Base-by-base conservation (phyloP, 1,140 invertebrate species). In the Capitella teleta region DNA sequence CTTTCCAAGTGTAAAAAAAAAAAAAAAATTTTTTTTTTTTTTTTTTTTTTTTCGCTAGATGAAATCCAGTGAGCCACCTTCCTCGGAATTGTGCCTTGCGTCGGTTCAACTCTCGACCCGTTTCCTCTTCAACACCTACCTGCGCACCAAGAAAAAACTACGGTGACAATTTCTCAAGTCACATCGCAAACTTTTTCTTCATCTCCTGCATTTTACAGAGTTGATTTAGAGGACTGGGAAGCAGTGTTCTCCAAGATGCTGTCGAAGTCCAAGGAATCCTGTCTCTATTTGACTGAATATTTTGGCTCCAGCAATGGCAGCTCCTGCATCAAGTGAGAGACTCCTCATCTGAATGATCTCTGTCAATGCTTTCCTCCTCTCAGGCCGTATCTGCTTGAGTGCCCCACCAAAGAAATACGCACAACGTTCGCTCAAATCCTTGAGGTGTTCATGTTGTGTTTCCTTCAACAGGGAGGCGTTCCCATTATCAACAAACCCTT, bases 111-210 rank as follows among this genome's bases (percentile, higher is more conserved):
- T 77, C 23, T 62, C 63, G 6, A 48, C 73, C 16, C 66, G 69
- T 41, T 78, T 77, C 56, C 57, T 78, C 2, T 67, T 77, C 52
- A 75, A 78, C 55, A 76, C 75, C 18, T 77, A 76, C 58, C 66
- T 76, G 18, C 62, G 74, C 28, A 70, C 69, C 25, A 71, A 73
- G 38, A 63, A 63, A 40, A 72, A 67, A 57, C 61, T 71, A 28
- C 63, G 61, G 62, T 73, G 56, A 56, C 56, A 57, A 30, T 49
- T n/a, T n/a, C 2, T 18, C 36, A 37, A 37, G 16, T n/a, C n/a
- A 37, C 2, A 37, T n/a, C n/a, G 38, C 19, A 21, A 18, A 40
- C 19, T 40, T 19, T 40, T 19, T 40, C 19, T 21, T 6, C 23
- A 21, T 6, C 14, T 21, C 16, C 5, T 38, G 4, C 8, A 8